Conservation (phyloP, 2,888 invertebrate species). For the Scaptomyza tumidula region DNA sequence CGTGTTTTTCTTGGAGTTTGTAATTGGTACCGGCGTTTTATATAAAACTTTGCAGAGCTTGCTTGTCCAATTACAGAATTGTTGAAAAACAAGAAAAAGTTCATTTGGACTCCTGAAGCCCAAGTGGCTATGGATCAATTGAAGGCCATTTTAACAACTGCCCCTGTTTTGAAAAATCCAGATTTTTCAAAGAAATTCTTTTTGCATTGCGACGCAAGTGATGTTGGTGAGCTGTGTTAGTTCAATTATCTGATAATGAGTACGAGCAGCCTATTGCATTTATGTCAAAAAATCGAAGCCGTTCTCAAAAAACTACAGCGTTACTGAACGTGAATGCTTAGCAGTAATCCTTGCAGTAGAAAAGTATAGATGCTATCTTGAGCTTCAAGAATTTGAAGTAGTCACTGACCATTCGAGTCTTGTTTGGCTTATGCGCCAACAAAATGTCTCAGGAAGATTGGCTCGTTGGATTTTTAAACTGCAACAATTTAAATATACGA, state of each 20-base stretch:
- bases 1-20: not conserved
- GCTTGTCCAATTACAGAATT: constrained; percentile 6
- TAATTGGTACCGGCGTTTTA: constrained; percentile 5
- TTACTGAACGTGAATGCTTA: too few relatives aligned
- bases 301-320: too few relatives aligned
- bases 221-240: not conserved
- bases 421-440: constrained; percentile 13
- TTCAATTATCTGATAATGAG: constrained; percentile 3
- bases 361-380: not conserved
- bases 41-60: not conserved
- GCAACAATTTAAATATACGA: constrained; percentile 7
- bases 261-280: not conserved
- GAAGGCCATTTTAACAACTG: constrained; percentile 4
- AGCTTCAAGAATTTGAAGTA: constrained; percentile 26
- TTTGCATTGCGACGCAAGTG: too few relatives aligned
- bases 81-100: constrained; percentile 2
- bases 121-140: constrained; percentile 9
- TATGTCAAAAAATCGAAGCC: too few relatives aligned
- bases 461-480: constrained; percentile 14
- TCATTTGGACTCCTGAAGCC: constrained; percentile 1
- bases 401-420: constrained; percentile 11
- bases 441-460: not conserved
- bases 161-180: constrained; percentile 8
- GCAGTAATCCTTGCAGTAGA: not conserved
- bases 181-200: constrained; percentile 8